Evolutionary conservation across 1,140 invertebrate genomes (phyloP), one percentile per base, ranked within the genome.

Genomic region (Sogatella furcifera): DNA sequence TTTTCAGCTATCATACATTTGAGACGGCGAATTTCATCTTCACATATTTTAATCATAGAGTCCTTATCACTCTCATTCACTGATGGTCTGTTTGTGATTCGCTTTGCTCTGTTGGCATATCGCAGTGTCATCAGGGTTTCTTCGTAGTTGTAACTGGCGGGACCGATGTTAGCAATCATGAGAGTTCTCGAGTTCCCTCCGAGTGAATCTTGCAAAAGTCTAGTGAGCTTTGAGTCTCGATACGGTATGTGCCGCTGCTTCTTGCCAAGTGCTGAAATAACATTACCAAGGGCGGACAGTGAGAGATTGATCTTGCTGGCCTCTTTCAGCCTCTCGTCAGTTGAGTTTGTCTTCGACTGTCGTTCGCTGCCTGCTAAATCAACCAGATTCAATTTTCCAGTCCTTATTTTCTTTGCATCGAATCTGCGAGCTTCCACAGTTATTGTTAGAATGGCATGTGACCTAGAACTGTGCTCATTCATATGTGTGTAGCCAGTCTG

Each of bases 381-480:
- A 10, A 89, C 87, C 74, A 79, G 72, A 72, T 90, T 89, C 49
- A 89, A 73, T 67, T 85, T 84, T 3, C 86, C 88, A 21, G 87
- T 84, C 61, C 83, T 71, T 46, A 89, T 84, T 65, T 82, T 80
- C 65, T 76, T 54, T 28, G 62, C 49, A 31, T 43, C 55, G 9
- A 41, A 38, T 17, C 44, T 34, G 49, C 67, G 64, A 1, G 66
- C 62, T 52, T 85, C 87, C 15, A 99, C 89, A 9, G 94, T 97
- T 57, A 99, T 91, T 70, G 97, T 90, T 74, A 99, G 98, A 62
- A 99, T 98, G 41, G 97, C 96, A 78, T 99, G 97, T n/a, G 94
- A 97, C 57, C 97, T 74, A 10, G 95, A 98, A 71, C 93, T 97
- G 74, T 98, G 94, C 71, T 97, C 93, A 76, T 99, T 99, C 97